These are phyloP conservation scores for Ceuthmochares aereus DNA, from an alignment of 2,113 vertebrate species.

Conservation along the genomic window DNA sequence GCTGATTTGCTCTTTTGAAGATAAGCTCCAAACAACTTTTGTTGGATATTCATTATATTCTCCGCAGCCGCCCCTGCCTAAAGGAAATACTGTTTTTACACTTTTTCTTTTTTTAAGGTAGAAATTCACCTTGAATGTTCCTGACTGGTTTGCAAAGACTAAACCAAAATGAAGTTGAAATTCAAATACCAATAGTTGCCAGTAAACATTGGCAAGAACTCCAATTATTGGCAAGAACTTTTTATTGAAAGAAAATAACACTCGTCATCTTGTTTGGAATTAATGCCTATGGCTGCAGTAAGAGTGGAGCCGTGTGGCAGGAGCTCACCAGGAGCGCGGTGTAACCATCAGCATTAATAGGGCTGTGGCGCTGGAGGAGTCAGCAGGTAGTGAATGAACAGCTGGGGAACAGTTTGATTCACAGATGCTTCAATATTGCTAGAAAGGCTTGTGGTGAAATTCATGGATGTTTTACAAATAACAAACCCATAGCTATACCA, in stretches of 20 bases:
- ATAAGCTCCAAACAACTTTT: slow-evolving; percentile 66
- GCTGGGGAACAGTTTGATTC: slow-evolving; percentile 74
- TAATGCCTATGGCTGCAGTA: neutral
- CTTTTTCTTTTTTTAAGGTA: neutral
- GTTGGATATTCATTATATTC: slow-evolving; percentile 50
- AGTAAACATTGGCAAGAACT: neutral
- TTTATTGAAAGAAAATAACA: slow-evolving; percentile 10
- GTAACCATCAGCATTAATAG: slow-evolving; percentile 48
- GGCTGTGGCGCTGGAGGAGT: slow-evolving; percentile 19
- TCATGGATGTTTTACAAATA: slow-evolving; percentile 72
- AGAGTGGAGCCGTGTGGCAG: neutral
- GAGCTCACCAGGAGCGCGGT: neutral
- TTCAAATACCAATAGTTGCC: slow-evolving; percentile 20
- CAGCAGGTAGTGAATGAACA: slow-evolving; percentile 55
- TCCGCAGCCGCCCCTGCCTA: neutral
- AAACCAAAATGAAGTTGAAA: neutral
- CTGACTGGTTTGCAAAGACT: neutral
- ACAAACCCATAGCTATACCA: slow-evolving; percentile 67
- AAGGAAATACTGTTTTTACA: neutral
- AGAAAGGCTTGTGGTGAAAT: slow-evolving; percentile 69
- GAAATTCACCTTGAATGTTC: slow-evolving; percentile 27
- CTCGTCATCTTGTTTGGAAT: neutral
- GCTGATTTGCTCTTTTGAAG: slow-evolving; percentile 69
- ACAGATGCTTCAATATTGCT: slow-evolving; percentile 64
- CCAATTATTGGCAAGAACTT: neutral